A percentile compares a stretch with the other conserved stretches of the same genome.
phyloP scores from a whole-genome alignment of 2,113 vertebrate species.

The Aldabrachelys gigantea region DNA sequence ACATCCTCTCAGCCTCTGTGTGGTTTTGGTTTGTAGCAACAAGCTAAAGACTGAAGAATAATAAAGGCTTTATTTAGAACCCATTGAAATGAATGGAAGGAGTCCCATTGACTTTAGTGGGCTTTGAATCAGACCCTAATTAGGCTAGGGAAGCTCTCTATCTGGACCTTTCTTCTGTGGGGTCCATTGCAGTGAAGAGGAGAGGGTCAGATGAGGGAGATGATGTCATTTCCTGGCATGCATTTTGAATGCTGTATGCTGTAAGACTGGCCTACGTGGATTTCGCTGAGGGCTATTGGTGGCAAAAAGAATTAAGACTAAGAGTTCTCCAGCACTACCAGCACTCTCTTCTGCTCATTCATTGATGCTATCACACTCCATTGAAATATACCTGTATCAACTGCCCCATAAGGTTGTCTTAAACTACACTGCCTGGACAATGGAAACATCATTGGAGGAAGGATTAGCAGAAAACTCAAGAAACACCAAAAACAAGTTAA shows the following conservation, averaged over 20 bases:
- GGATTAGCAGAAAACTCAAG: no score
- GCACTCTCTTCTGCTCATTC: background rate
- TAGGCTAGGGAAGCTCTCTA: no score
- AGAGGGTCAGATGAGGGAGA: background rate
- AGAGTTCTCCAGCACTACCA: background rate
- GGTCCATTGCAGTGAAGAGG: no score
- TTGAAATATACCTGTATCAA: no score
- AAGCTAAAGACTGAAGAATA: background rate
- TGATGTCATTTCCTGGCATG: background rate
- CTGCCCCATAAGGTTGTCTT: no score
- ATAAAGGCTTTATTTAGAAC: background rate
- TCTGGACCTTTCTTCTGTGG: no score
- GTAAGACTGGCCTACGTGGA: background rate
- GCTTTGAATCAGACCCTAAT: no score
- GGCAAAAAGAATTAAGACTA: background rate
- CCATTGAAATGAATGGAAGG: background rate
- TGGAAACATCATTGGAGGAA: no score
- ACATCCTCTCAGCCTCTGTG: background rate
- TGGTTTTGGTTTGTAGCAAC: background rate
- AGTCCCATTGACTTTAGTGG: background rate
- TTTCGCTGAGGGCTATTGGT: no score
- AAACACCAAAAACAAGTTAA: background rate
- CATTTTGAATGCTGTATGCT: background rate
- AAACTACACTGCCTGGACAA: no score
- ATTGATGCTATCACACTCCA: background rate